phyloP scores from a whole-genome alignment of 1,140 invertebrate species.

The Achroia grisella region DNA sequence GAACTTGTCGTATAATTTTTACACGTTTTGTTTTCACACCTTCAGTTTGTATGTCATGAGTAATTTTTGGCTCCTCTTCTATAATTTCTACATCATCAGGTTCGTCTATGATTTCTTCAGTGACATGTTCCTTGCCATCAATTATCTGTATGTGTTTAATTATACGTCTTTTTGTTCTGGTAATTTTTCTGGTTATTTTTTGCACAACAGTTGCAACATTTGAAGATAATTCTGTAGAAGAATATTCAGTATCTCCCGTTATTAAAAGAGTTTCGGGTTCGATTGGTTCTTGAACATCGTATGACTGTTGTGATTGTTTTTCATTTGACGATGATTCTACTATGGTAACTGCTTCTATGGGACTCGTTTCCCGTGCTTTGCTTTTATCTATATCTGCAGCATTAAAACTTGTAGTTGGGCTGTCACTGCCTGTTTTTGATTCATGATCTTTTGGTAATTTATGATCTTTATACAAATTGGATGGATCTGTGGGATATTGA shows the following conservation, averaged over 20 bases:
- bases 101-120: slow-evolving; percentile 83
- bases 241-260: slow-evolving; percentile 18
- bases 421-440: slow-evolving; percentile 5
- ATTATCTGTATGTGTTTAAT: slow-evolving; percentile 84
- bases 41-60: slow-evolving; percentile 37
- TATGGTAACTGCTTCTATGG: not conserved
- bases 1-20: slow-evolving; percentile 79
- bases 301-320: slow-evolving; percentile 2
- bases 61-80: slow-evolving; percentile 39
- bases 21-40: slow-evolving; percentile 75
- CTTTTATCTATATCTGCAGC: slow-evolving; percentile 18
- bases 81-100: slow-evolving; percentile 76
- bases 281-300: slow-evolving; percentile 26
- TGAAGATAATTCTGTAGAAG: slow-evolving; percentile 52
- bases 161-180: slow-evolving; percentile 77
- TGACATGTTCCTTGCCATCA: slow-evolving; percentile 84
- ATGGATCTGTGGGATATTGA: slow-evolving; percentile 20
- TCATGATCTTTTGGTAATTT: slow-evolving; percentile 6
- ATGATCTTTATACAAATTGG: slow-evolving; percentile 6
- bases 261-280: slow-evolving; percentile 16
- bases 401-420: slow-evolving; percentile 16
- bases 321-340: slow-evolving; percentile 5
- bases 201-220: slow-evolving; percentile 82
- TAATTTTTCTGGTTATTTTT: slow-evolving; percentile 78
- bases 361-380: not conserved